Evolutionary conservation across 2,888 invertebrate species (phyloP), one percentile per base, ranked within the genome.

Genomic region (Catocala sponsa): DNA sequence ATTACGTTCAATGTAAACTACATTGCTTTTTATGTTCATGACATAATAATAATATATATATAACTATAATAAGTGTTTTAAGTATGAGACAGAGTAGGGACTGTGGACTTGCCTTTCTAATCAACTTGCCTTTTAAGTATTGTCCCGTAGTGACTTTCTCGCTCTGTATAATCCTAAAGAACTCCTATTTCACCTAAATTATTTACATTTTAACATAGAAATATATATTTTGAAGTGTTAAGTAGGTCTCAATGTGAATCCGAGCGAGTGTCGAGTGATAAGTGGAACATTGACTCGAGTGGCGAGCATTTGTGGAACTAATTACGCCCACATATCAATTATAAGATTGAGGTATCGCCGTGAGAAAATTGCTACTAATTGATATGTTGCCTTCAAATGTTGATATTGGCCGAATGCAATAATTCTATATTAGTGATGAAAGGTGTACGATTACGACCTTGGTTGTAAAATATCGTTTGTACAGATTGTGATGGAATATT

Each of bases 81-180:
- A 81, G 75, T 80, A 82, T 79, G 82, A 83, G 79, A 84, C 84
- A 62, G 70, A 86, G 81, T 87, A 84, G 84, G 83, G 83, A 87
- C 79, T 85, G 84, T 75, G 75, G 75, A 90, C 88, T 91, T 91
- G 91, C 91, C 91, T 90, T 91, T 87, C 82, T 85, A 80, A 87
- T 84, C 81, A 78, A 87, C 91, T 90, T 91, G 91, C 90, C 90
- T 90, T 90, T 84, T 84, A 79, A 81, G 75, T 84, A 84, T 82
- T 83, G 83, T 79, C 76, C 81, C 74, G 71, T 86, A 84, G 82
- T 77, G 75, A 85, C 80, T 81, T 79, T 84, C 81, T 82, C 74
- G 79, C 83, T 82, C 80, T 83, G 76, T 81, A 57, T 79, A 72
- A 72, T 76, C 63, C 59, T 70, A 70, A 74, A 68, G 60, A 65